A percentile compares a stretch with the other conserved stretches of the same genome.
phyloP scores from a whole-genome alignment of 2,888 invertebrate species.

The Nematopogon swammerdamellus region DNA sequence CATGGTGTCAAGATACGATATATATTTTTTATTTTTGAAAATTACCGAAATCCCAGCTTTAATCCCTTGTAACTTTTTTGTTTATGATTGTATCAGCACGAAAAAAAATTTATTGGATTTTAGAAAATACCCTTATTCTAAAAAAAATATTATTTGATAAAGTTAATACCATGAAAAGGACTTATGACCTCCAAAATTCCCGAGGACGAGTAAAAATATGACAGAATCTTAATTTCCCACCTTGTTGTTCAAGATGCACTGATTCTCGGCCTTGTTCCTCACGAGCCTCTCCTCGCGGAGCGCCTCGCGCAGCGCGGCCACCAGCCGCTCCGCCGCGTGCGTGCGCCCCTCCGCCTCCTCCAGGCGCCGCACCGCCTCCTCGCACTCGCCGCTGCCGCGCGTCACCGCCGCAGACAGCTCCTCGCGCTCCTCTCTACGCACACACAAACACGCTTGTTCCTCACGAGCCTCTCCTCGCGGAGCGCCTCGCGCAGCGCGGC shows the following conservation, averaged over 20 bases:
- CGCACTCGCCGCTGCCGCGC: conserved; percentile 22
- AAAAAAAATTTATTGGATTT: too few relatives aligned
- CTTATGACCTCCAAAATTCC: too few relatives aligned
- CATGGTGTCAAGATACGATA: too few relatives aligned
- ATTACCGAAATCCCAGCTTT: background rate
- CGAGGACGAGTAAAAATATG: too few relatives aligned
- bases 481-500: conserved; percentile 33
- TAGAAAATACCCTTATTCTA: background rate
- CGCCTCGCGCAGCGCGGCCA: conserved; percentile 32
- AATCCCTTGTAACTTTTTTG: too few relatives aligned
- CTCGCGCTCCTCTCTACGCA: conserved; percentile 31
- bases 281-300: conserved; percentile 31
- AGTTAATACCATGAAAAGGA: too few relatives aligned
- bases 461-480: conserved; percentile 28
- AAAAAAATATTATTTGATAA: too few relatives aligned
- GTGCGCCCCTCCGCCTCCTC: conserved; percentile 24
- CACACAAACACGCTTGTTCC: conserved; percentile 14
- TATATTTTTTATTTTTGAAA: too few relatives aligned
- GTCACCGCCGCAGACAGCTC: conserved; percentile 22
- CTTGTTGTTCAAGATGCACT: background rate
- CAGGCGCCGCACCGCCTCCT: conserved; percentile 21
- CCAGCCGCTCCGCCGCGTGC: conserved; percentile 26
- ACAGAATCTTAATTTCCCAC: too few relatives aligned
- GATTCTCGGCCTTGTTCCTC: conserved; percentile 15
- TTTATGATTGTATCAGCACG: too few relatives aligned